Base-by-base conservation (phyloP, 2,797 vertebrate genomes). In the Margarornis squamiger region DNA sequence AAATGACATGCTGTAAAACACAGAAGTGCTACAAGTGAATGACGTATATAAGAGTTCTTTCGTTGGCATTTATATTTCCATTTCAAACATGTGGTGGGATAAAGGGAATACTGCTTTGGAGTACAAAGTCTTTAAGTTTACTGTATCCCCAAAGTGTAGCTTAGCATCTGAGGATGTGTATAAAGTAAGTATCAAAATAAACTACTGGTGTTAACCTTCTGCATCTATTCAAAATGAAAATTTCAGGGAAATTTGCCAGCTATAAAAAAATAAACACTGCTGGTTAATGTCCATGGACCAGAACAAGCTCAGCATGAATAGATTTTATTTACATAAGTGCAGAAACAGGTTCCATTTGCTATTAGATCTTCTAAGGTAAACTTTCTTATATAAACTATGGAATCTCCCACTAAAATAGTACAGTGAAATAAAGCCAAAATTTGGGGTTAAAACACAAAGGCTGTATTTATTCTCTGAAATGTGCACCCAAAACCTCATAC, bases 211-310 rank as follows among this genome's bases (percentile, higher is more conserved):
- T 95, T 97, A 96, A 95, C 91, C 95, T 97, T 94, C 95, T 97
- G 81, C 93, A 96, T 97, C 96, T 96, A 97, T 97, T 97, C 91
- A 96, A 97, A 96, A 95, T 49, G 88, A 97, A 96, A 96, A 97
- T 94, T 96, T 97, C 45, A 78, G 97, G 96, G 97, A 98, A 95
- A 97, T 97, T 93, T 96, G 96, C 97, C 97, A 97, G 95, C 77
- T 97, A 95, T 92, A 96, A 97, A 96, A 95, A 97, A 97, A 97
- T 97, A 97, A 98, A 97, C 96, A 97, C 46, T 90, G 55, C 97
- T 98, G 97, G 91, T 97, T 96, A 98, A 97, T 97, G 93, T 98
- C 74, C 26, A 29, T 93, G 87, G 84, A 95, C 79, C 78, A 95
- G 94, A 94, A 94, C 59, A 9, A 95, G 82, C 93, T 91, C 90